Evolutionary conservation across 2,113 vertebrate species (phyloP).

Genomic region (Bettongia penicillata): DNA sequence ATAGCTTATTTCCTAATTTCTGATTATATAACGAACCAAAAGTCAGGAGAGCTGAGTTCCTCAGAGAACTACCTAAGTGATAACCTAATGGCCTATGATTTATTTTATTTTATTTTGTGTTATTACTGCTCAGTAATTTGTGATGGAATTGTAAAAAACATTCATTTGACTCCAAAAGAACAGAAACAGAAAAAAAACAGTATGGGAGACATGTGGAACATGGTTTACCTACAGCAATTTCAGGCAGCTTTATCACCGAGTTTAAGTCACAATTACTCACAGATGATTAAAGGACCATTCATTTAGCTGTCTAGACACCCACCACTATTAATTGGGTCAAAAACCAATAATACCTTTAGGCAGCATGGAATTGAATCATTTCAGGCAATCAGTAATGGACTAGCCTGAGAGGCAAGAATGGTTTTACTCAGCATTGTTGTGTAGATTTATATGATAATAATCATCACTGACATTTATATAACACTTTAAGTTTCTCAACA

Average conservation of each 20-base stretch:
- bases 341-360: neutral
- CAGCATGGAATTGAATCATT: neutral
- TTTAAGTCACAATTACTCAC: neutral
- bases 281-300: neutral
- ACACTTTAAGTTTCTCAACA: too few relatives aligned
- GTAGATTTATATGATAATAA: neutral
- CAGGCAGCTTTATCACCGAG: neutral
- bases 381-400: neutral
- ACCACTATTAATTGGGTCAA: neutral
- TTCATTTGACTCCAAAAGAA: neutral
- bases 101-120: neutral
- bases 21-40: neutral
- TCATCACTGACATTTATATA: neutral
- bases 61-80: neutral
- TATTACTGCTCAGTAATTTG: neutral
- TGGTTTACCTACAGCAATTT: neutral
- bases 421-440: neutral
- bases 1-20: neutral
- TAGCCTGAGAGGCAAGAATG: neutral
- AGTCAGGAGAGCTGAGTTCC: neutral
- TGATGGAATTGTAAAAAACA: neutral
- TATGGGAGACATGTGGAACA: neutral
- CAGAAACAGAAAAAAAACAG: neutral
- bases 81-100: neutral
- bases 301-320: neutral